phyloP scores from a whole-genome alignment of 1,140 invertebrate genomes.

The Frieseomelitta varia region DNA sequence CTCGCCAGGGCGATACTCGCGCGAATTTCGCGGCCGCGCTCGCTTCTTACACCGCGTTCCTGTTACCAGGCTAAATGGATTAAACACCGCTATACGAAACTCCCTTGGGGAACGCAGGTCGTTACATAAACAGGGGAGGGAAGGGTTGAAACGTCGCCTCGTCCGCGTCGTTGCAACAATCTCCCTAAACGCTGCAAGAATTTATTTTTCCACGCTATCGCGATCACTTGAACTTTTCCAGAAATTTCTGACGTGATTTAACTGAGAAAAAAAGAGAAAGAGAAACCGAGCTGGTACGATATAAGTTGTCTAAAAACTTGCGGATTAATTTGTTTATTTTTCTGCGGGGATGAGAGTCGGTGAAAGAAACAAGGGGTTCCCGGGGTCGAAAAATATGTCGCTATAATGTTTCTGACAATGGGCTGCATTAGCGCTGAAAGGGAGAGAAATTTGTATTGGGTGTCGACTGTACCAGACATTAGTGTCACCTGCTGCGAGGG shows the following conservation, averaged over 20 bases:
- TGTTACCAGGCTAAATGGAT: slow-evolving; percentile 31
- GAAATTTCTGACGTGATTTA: no score
- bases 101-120: not conserved
- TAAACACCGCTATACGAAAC: slow-evolving; percentile 28
- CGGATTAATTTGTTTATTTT: not conserved
- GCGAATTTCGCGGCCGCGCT: not conserved
- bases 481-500: not conserved
- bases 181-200: slow-evolving; percentile 1
- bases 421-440: not conserved
- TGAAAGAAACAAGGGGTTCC: no score
- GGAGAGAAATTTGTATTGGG: not conserved
- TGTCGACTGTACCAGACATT: not conserved
- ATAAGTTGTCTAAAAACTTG: not conserved
- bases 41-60: slow-evolving; percentile 14
- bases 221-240: no score
- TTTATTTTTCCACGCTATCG: not conserved
- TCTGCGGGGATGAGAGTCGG: not conserved
- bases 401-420: not conserved
- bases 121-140: slow-evolving; percentile 35
- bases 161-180: slow-evolving; percentile 2
- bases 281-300: no score
- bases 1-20: not conserved
- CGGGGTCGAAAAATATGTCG: not conserved
- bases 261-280: no score
- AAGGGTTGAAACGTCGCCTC: not conserved